Conservation (phyloP, 2,113 vertebrate species). For the Heterotis niloticus region DNA sequence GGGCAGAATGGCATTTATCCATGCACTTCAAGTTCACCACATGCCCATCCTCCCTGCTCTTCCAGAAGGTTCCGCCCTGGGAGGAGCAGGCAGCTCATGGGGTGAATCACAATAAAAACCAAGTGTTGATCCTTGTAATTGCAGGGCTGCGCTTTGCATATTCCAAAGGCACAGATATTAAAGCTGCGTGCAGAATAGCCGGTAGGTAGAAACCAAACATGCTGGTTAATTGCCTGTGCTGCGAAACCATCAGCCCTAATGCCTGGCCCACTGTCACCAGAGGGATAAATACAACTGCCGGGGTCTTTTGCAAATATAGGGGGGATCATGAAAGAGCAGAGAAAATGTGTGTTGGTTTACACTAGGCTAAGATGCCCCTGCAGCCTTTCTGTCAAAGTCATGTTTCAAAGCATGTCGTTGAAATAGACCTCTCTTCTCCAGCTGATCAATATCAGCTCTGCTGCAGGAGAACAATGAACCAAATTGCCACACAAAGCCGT, state of each 20-base stretch:
- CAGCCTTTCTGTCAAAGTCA: constrained; percentile 8
- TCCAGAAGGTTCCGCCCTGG: neutral
- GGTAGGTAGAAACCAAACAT: constrained; percentile 28
- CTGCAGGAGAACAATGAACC: neutral
- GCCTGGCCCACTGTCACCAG: constrained; percentile 23
- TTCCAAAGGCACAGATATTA: constrained; percentile 33
- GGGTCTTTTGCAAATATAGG: constrained; percentile 17
- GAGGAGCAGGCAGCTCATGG: constrained; percentile 20
- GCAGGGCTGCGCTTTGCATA: constrained; percentile 23
- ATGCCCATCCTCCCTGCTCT: neutral
- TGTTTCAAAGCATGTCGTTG: neutral
- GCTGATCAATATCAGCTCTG: neutral
- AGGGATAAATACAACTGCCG: constrained; percentile 26
- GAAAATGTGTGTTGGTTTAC: constrained; percentile 20
- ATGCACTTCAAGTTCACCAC: neutral
- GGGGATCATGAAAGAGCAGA: neutral
- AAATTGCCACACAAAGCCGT: neutral
- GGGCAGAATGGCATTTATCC: neutral
- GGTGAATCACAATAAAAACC: constrained; percentile 27
- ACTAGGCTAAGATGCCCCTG: constrained; percentile 11
- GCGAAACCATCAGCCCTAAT: constrained; percentile 29
- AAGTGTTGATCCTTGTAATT: constrained; percentile 35
- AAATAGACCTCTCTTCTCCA: neutral
- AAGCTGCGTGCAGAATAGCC: constrained; percentile 27
- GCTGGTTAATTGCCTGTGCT: constrained; percentile 29